Conservation (phyloP, 2,113 vertebrate species). For the Hipposideros armiger region DNA sequence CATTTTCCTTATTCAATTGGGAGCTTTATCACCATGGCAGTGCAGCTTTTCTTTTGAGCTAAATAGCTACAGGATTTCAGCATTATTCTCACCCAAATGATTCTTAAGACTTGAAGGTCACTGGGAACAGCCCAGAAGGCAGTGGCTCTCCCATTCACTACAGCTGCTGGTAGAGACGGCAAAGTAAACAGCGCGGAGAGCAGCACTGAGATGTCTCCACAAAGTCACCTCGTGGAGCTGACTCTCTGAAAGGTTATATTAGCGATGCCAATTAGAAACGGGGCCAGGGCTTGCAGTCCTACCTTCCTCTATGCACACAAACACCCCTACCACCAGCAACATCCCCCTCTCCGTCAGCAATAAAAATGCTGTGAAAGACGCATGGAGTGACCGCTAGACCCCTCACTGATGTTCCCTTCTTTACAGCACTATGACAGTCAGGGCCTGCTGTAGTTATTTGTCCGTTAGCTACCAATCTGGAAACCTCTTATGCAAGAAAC, state of each 20-base stretch:
- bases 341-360: background rate
- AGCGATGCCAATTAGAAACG: background rate
- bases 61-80: conserved; percentile 56
- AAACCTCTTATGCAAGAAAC: conserved; percentile 21
- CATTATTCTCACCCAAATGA: conserved; percentile 69
- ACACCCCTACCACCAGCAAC: background rate
- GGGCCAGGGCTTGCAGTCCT: background rate
- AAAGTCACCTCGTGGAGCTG: conserved; percentile 7
- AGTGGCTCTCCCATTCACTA: conserved; percentile 41
- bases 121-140: conserved; percentile 48
- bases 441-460: background rate
- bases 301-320: background rate
- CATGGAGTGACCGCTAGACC: background rate
- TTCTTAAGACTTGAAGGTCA: conserved; percentile 52
- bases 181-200: background rate
- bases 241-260: background rate
- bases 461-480: background rate
- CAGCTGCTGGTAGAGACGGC: background rate
- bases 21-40: conserved; percentile 73
- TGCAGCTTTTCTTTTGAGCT: conserved; percentile 60
- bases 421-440: conserved; percentile 38
- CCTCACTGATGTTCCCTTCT: background rate
- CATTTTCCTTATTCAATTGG: conserved; percentile 60
- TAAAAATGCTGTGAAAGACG: background rate
- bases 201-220: conserved; percentile 12